Conservation (phyloP, 2,888 invertebrate species). For the Magallana nippona region DNA sequence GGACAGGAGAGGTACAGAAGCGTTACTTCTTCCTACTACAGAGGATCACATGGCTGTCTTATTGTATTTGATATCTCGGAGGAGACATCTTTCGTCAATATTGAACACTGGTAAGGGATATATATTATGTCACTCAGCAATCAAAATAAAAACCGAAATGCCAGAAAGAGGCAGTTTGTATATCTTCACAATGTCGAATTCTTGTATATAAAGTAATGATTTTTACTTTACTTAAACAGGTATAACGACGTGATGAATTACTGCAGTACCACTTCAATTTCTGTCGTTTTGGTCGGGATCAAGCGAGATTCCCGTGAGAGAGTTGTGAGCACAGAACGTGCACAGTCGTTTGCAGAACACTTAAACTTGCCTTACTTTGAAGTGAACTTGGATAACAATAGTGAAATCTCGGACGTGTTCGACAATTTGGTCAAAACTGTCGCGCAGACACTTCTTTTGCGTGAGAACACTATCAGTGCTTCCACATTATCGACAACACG, state of each 20-base stretch:
- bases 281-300: conserved; percentile 65
- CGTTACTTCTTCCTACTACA: conserved; percentile 64
- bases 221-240: conserved; percentile 48
- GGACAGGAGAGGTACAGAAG: conserved; percentile 66
- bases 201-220: not conserved
- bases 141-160: no score
- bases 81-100: conserved; percentile 15
- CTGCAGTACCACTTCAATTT: conserved; percentile 55
- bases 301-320: conserved; percentile 57
- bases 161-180: not conserved
- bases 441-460: conserved; percentile 1
- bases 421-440: conserved; percentile 39
- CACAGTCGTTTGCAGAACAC: conserved; percentile 61
- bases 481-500: not conserved
- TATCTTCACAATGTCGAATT: not conserved
- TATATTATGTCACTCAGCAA: no score
- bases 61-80: conserved; percentile 60
- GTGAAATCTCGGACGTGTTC: conserved; percentile 31
- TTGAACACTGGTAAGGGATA: conserved; percentile 28
- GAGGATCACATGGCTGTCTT: conserved; percentile 64
- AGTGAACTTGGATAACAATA: conserved; percentile 45
- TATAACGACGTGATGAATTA: conserved; percentile 61
- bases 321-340: conserved; percentile 58
- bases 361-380: conserved; percentile 66
- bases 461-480: not conserved